Base-by-base conservation (phyloP, 2,113 vertebrate species). In the Amazona vittata region DNA sequence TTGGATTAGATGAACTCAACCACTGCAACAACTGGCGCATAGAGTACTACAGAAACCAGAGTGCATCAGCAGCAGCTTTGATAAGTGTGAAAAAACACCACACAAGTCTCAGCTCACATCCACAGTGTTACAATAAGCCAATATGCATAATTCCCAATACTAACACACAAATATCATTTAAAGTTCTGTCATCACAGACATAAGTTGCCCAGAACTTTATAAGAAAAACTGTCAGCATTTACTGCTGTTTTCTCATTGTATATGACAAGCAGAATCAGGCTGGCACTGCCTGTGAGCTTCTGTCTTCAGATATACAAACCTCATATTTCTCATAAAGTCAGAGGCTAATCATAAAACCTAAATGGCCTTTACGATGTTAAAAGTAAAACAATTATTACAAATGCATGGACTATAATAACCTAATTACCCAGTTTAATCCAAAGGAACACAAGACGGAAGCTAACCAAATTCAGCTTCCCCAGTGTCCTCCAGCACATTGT, bases 311-410 rank as follows among this genome's bases (percentile, higher is more conserved):
- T 31, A 89, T 11, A 17, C 63, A 6, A 89, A 91, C 5, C 44
- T n/a, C 35, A 1, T 75, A 63, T 43, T 94, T 63, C 71, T 92
- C 64, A 90, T 21, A 22, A 86, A 83, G 53, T 93, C 67, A 62
- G 53, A 53, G 37, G 83, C 63, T 16, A 41, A 74, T 53, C 82
- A 95, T 83, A 90, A 93, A 92, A 94, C 33, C 68, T 86, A 89
- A 83, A 75, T 78, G 73, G 64, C 62, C 90, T 86, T 96, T 81
- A 88, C 22, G 43, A 94, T 31, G 50, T 71, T 89, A 46, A 63
- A 63, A 82, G 43, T 89, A 82, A 87, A 96, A 75, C 75, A 93
- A 81, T 91, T 90, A 83, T 90, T 77, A 93, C 55, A 88, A 88
- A 86, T 78, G 73, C 28, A 12, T 64, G 37, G 79, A 47, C 76